Evolutionary conservation across 1,140 invertebrate species (phyloP).

Genomic region (Wasmannia auropunctata): DNA sequence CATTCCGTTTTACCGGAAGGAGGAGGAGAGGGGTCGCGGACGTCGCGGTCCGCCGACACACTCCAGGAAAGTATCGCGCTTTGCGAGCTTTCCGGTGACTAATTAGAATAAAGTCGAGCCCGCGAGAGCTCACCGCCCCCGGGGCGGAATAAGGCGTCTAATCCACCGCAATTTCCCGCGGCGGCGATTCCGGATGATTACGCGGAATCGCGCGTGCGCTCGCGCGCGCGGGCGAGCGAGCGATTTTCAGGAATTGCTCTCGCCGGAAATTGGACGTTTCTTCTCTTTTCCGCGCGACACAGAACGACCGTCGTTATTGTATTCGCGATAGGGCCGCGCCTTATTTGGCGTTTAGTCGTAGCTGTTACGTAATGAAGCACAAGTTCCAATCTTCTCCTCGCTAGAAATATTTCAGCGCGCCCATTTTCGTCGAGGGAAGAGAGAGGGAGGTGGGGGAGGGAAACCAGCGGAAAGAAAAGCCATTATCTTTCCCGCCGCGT

Average conservation of each 20-base stretch:
- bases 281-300: conserved; percentile 1
- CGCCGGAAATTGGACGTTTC: conserved; percentile 26
- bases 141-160: conserved; percentile 40
- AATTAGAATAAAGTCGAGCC: conserved; percentile 58
- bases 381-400: conserved; percentile 12
- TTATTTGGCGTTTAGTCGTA: conserved; percentile 36
- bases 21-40: too few species aligned
- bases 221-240: neutral
- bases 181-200: conserved; percentile 46
- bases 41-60: conserved; percentile 8
- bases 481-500: neutral
- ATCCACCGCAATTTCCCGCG: conserved; percentile 56
- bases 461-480: neutral
- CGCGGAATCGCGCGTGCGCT: conserved; percentile 36
- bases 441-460: too few species aligned
- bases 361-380: neutral
- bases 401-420: neutral
- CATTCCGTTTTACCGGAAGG: neutral
- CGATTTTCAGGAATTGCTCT: conserved; percentile 37
- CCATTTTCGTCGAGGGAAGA: neutral
- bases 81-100: conserved; percentile 50
- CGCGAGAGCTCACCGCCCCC: neutral
- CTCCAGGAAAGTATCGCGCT: conserved; percentile 44
- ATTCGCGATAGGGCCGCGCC: neutral
- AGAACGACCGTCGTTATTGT: conserved; percentile 30